Evolutionary conservation across 2,113 vertebrate genomes (phyloP), one percentile per base, ranked within the genome.

Genomic region (Boleophthalmus pectinirostris): DNA sequence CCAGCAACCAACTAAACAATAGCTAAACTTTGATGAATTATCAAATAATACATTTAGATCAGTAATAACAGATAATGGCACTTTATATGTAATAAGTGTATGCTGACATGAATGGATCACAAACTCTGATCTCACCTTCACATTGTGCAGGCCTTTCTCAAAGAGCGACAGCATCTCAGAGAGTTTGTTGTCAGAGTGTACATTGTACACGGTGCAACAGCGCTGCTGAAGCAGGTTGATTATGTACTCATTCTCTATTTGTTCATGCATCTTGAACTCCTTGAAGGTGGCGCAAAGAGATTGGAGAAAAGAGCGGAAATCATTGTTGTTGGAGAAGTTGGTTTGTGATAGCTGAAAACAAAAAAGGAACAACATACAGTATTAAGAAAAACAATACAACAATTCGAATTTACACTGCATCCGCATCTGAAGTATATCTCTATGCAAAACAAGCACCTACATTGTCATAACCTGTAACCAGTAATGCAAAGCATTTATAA

Each of bases 181-280:
- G 18, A 99, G 95, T 25, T 98, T 98, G 92, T 99, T 98, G 92
- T 98, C 97, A 0, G 97, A 96, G 85, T 99, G 98, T 2, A 99
- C 96, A 2, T 99, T 96, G 89, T 98, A 97, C 76, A 96, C 94
- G 0, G 95, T 98, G 88, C 92, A 94, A 91, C 97, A 98, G 71
- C 98, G 97, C 58, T 98, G 95, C 56, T 98, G 96, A 82, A 99
- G 89, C 85, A 96, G 93, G 16, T 95, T 95, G 66, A 99, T 99
- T 65, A 99, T 99, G 92, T 93, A 99, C 75, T 99, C 96, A 10
- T 99, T 99, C 92, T 99, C 98, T 33, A 99, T 99, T 87, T 98
- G 97, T 71, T 99, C 98, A 0, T 99, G 98, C 95, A 98, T 98
- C 91, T 99, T 99, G 89, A 99, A 99, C 91, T 99, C 98, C 78